Conservation (phyloP, 2,888 invertebrate genomes). For the Drosophila paramelanica region DNA sequence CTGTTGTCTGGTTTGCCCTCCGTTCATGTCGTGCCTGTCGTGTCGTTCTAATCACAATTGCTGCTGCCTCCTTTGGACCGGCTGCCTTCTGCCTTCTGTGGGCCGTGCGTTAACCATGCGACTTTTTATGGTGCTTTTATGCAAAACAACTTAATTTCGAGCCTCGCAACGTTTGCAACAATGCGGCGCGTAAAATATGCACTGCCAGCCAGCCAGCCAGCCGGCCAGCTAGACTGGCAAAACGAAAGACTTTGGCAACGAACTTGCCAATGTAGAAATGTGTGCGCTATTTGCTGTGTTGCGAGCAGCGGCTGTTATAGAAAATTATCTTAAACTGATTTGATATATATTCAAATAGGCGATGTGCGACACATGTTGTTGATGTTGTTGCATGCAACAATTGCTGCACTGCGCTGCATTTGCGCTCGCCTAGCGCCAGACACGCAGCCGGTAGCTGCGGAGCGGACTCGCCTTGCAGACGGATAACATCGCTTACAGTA, state of each 20-base stretch:
- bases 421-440: slow-evolving; percentile 47
- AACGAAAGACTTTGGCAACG: slow-evolving; percentile 72
- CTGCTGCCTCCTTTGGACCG: slow-evolving; percentile 25
- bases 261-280: slow-evolving; percentile 67
- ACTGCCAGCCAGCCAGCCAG: slow-evolving; percentile 38
- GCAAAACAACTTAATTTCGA: slow-evolving; percentile 81
- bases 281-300: slow-evolving; percentile 63
- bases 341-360: slow-evolving; percentile 80
- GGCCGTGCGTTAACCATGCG: slow-evolving; percentile 59
- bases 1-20: slow-evolving; percentile 47
- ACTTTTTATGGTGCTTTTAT: slow-evolving; percentile 82
- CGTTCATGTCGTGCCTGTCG: slow-evolving; percentile 79
- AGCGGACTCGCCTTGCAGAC: slow-evolving; percentile 31
- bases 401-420: slow-evolving; percentile 47
- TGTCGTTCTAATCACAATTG: slow-evolving; percentile 81
- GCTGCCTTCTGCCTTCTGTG: slow-evolving; percentile 18
- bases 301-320: slow-evolving; percentile 68
- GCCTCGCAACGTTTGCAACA: slow-evolving; percentile 52
- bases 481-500: slow-evolving; percentile 77
- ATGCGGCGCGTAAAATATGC: slow-evolving; percentile 76
- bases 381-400: slow-evolving; percentile 67
- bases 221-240: slow-evolving; percentile 14
- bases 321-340: slow-evolving; percentile 80
- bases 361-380: slow-evolving; percentile 78
- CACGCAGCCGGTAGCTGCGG: slow-evolving; percentile 55